Conservation (phyloP, 2,797 vertebrate species). For the Parambassis ranga region DNA sequence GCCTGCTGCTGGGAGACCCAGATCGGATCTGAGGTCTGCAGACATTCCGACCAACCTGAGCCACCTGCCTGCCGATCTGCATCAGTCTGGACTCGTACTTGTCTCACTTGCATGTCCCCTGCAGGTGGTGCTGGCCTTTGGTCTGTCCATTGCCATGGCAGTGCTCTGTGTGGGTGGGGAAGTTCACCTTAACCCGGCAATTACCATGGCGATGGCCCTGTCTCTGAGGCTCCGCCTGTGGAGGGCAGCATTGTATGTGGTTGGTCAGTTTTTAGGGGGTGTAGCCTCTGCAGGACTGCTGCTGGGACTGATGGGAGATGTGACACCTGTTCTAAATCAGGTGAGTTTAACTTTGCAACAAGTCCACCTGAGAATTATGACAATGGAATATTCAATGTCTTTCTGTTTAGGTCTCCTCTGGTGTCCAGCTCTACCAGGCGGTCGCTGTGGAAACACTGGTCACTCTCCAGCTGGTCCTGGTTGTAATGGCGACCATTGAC, state of each 20-base stretch:
- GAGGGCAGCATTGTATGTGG: background rate
- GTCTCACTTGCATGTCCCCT: background rate
- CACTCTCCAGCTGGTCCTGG: constrained; percentile 12
- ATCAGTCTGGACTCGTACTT: background rate
- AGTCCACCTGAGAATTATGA: no score
- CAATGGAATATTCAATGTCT: no score
- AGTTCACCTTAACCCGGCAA: constrained; percentile 5
- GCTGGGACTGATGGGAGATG: background rate
- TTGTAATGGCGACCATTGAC: background rate
- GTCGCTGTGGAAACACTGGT: background rate
- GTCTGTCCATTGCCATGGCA: constrained; percentile 12
- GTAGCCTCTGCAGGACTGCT: constrained; percentile 4
- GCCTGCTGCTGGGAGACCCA: background rate
- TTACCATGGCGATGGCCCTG: constrained; percentile 5
- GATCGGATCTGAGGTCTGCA: background rate
- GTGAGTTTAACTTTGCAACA: background rate
- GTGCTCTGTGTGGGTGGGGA: background rate
- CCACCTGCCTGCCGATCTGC: background rate
- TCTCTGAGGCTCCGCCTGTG: constrained; percentile 5
- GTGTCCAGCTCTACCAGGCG: background rate
- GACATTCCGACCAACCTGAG: background rate
- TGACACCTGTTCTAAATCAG: constrained; percentile 4
- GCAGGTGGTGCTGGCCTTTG: constrained; percentile 13
- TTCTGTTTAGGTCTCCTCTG: background rate
- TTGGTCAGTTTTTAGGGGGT: constrained; percentile 16